Percentiles rank a stretch among this genome's conserved stretches.
These are phyloP conservation scores for Phoenicopterus ruber DNA, from an alignment of 2,113 vertebrate species.

Conservation along the genomic window DNA sequence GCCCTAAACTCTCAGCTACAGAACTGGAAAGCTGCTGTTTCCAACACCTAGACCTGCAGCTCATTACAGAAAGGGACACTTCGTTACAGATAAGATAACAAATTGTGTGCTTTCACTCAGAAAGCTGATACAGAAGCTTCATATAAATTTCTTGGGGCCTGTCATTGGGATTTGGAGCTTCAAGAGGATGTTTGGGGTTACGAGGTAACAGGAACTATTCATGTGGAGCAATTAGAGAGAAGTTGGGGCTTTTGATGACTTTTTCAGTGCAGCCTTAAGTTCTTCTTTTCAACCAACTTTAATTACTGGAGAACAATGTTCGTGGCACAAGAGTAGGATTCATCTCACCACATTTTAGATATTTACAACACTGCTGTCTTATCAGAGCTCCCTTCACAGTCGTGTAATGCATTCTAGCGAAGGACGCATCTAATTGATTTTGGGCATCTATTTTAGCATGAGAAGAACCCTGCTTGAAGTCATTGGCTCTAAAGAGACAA, in stretches of 20 bases:
- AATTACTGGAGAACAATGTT: not conserved
- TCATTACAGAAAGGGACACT: not conserved
- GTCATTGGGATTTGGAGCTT: not conserved
- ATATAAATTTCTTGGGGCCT: not conserved
- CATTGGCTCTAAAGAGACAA: not conserved
- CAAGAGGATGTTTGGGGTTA: not conserved
- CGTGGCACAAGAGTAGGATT: not conserved
- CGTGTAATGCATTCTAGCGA: fast-evolving
- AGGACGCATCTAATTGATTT: not conserved
- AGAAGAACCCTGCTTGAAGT: not conserved
- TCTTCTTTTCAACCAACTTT: not conserved
- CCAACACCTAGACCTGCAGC: not conserved
- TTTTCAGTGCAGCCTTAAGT: not conserved
- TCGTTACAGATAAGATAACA: not conserved
- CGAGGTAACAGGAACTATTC: not conserved
- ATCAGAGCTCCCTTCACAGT: not conserved
- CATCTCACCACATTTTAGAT: not conserved
- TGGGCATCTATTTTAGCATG: not conserved
- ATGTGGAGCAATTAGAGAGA: not conserved
- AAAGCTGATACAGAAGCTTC: not conserved
- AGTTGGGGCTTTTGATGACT: not conserved
- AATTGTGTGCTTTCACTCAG: not conserved
- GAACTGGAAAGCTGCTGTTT: not conserved
- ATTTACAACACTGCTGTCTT: not conserved
- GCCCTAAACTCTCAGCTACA: not conserved